phyloP scores from a whole-genome alignment of 2,113 vertebrate species.

The Scomber scombrus region DNA sequence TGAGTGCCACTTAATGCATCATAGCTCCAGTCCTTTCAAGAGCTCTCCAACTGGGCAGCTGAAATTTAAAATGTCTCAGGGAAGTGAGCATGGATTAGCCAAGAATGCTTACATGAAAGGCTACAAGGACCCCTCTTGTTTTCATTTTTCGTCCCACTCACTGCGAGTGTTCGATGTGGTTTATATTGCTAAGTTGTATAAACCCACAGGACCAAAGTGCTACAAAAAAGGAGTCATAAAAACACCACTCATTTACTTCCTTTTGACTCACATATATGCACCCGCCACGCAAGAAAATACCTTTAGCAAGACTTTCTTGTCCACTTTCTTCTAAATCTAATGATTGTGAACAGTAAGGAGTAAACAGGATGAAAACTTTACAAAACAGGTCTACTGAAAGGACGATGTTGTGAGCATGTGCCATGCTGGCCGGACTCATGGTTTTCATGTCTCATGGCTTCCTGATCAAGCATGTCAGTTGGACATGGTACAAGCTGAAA shows the following conservation, averaged over 20 bases:
- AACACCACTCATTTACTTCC: constrained; percentile 68
- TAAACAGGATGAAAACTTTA: constrained; percentile 63
- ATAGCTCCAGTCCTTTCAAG: constrained; percentile 52
- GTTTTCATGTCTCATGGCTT: constrained; percentile 42
- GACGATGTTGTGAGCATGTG: constrained; percentile 32
- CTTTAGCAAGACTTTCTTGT: constrained; percentile 37
- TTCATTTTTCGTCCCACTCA: constrained; percentile 61
- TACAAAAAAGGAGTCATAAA: constrained; percentile 64
- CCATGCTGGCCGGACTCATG: constrained; percentile 26
- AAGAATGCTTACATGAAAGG: constrained; percentile 74
- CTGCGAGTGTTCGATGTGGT: constrained; percentile 65
- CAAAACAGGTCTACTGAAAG: constrained; percentile 60
- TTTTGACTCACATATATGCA: constrained; percentile 63
- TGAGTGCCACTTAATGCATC: constrained; percentile 55
- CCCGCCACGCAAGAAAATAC: constrained; percentile 59
- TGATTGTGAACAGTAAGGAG: constrained; percentile 52
- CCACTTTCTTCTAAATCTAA: constrained; percentile 52
- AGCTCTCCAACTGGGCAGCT: constrained; percentile 49
- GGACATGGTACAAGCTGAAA: background rate
- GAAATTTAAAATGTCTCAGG: constrained; percentile 55
- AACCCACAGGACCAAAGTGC: constrained; percentile 64
- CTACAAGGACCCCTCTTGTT: constrained; percentile 68
- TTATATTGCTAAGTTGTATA: constrained; percentile 62
- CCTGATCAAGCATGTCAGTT: constrained; percentile 32
- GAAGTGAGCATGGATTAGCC: constrained; percentile 62